Base-by-base conservation (phyloP, 2,888 invertebrate genomes). In the Lysandra bellargus region DNA sequence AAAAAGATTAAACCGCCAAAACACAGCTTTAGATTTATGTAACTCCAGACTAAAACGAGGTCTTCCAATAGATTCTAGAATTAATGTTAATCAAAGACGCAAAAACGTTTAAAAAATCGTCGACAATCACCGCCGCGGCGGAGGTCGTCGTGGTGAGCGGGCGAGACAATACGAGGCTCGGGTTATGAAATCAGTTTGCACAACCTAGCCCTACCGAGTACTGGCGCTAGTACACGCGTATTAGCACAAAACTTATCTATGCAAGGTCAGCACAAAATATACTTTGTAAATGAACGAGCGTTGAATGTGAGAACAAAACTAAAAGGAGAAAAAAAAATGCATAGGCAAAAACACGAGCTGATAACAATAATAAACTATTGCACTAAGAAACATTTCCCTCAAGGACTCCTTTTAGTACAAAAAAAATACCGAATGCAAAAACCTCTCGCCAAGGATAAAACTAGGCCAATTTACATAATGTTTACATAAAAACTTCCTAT, bases 101-200 rank as follows among this genome's bases (percentile, higher is more conserved):
- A 76, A 44, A 69, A 76, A 57, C 49, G n/a, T 61, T 75, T 75
- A 49, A 60, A 64, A 44, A 78, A 78, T 75, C 61, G 69, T 75
- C 69, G 78, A 75, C 75, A 61, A 76, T 53, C 60, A 76, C 75
- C 60, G 79, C 74, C 33, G 75, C 44, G 75, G 44, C 90, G 90
- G 92, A 92, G 93, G 93, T 91, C 92, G 91, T 89, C 90, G 89
- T 90, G 88, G 94, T 93, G 94, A 94, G 91, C 91, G 93, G 93
- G 94, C 92, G 89, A 90, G 92, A 94, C 93, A 94, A 94, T 93
- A 89, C 92, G 91, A 92, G 92, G 90, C 90, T 90, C 88, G 86
- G 86, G 90, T 94, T 94, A 92, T 90, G 94, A 91, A 93, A 93
- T 87, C 89, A 88, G 90, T 91, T 93, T 93, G 89, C 93, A 90